Conservation (phyloP, 2,888 invertebrate genomes). For the Eurois occulta region DNA sequence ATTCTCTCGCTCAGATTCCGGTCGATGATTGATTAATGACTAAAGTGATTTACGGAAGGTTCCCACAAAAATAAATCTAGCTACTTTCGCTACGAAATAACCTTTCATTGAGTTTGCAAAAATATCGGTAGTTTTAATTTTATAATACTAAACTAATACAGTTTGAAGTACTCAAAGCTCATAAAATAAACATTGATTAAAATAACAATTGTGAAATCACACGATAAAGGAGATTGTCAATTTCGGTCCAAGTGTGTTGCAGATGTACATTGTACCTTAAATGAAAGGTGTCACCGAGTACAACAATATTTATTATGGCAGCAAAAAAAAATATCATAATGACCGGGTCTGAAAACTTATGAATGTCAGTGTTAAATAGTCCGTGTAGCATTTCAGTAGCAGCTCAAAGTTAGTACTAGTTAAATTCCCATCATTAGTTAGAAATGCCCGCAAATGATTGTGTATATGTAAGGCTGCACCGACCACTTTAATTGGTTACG, state of each 20-base stretch:
- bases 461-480: constrained; percentile 24
- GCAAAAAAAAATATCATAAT: no score
- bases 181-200: neutral
- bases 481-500: constrained; percentile 43
- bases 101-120: constrained; percentile 22
- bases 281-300: no score
- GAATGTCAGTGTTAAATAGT: constrained; percentile 45
- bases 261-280: no score
- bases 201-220: neutral
- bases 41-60: constrained; percentile 42
- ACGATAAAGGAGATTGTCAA: no score
- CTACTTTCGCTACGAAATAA: constrained; percentile 24
- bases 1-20: constrained; percentile 29
- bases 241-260: no score
- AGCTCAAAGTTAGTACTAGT: constrained; percentile 23
- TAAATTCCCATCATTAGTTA: constrained; percentile 29
- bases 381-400: constrained; percentile 38
- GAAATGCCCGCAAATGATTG: constrained; percentile 28
- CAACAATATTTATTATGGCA: no score
- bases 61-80: constrained; percentile 41
- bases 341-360: constrained; percentile 48
- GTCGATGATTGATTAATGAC: constrained; percentile 61
- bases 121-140: neutral
- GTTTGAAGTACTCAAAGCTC: neutral
- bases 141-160: neutral